Percentiles rank a stretch among this genome's conserved stretches.
Conservation (phyloP, 1,140 invertebrate species). For the Euura saliciscinereae region DNA sequence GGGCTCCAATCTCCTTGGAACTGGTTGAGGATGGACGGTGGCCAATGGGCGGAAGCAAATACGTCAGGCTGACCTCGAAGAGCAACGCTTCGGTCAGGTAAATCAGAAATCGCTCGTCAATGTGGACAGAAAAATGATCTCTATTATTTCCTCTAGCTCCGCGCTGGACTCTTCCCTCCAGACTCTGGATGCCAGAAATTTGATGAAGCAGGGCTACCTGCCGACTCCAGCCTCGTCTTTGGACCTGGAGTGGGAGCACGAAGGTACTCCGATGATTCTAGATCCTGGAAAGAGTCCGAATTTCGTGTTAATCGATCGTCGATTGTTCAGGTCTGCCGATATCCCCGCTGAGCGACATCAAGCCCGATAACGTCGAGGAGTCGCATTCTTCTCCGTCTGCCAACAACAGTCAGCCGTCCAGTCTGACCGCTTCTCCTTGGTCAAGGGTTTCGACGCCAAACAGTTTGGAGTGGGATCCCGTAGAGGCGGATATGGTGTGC, state of each 20-base stretch:
- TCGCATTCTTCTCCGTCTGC: slow-evolving; percentile 38
- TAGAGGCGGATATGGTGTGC: slow-evolving; percentile 55
- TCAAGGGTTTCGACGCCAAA: slow-evolving; percentile 62
- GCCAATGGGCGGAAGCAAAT: slow-evolving; percentile 50
- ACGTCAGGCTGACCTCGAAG: slow-evolving; percentile 52
- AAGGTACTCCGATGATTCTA: slow-evolving; percentile 52
- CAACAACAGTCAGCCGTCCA: slow-evolving; percentile 46
- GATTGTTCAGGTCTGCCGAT: slow-evolving; percentile 34
- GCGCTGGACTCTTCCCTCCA: slow-evolving; percentile 57
- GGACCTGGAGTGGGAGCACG: slow-evolving; percentile 68
- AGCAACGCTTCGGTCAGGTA: slow-evolving; percentile 46
- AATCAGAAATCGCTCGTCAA: not conserved
- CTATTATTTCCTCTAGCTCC: slow-evolving; percentile 39
- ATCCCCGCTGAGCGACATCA: slow-evolving; percentile 30
- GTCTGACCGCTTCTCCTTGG: slow-evolving; percentile 56
- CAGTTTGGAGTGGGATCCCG: slow-evolving; percentile 65
- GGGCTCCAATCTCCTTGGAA: slow-evolving; percentile 49
- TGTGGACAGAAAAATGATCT: not conserved
- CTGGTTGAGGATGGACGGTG: slow-evolving; percentile 57
- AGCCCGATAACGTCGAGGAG: slow-evolving; percentile 30
- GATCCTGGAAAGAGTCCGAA: slow-evolving; percentile 61
- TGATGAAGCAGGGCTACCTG: slow-evolving; percentile 49
- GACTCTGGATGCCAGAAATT: slow-evolving; percentile 57
- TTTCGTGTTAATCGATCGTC: slow-evolving; percentile 55
- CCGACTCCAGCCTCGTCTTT: slow-evolving; percentile 63